Evolutionary conservation across 1,140 invertebrate species (phyloP).

Genomic region (Zaprionus taronus): DNA sequence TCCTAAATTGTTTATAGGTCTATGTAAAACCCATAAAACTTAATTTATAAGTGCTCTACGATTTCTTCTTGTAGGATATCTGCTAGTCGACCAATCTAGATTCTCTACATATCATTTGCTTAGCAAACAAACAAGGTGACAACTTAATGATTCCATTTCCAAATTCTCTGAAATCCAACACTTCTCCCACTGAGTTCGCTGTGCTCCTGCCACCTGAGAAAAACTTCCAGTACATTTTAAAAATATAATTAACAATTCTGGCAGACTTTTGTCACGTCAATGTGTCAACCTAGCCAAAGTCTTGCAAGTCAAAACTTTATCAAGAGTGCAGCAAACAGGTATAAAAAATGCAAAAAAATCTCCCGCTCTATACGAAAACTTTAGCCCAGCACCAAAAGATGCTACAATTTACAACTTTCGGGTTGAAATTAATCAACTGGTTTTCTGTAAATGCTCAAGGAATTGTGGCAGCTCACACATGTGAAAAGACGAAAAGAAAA

Average conservation of each 20-base stretch:
- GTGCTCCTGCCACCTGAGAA: not conserved
- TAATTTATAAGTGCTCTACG: too few species aligned
- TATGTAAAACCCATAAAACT: too few species aligned
- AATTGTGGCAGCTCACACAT: slow-evolving; percentile 29
- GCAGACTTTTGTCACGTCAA: slow-evolving; percentile 1
- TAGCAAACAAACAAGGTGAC: too few species aligned
- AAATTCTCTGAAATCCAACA: too few species aligned
- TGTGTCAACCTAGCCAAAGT: not conserved
- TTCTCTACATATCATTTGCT: not conserved
- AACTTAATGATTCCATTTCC: too few species aligned
- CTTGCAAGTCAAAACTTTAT: slow-evolving; percentile 4
- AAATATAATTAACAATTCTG: slow-evolving; percentile 2
- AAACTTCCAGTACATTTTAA: not conserved
- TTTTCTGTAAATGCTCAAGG: slow-evolving; percentile 33
- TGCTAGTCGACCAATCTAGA: not conserved
- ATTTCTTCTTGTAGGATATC: not conserved
- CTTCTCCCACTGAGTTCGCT: not conserved
- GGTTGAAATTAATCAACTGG: slow-evolving; percentile 57
- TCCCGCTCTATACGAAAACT: not conserved
- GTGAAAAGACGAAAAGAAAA: slow-evolving; percentile 28
- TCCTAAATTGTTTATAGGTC: too few species aligned
- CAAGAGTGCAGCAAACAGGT: not conserved
- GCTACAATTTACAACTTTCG: not conserved
- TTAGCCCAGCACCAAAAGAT: slow-evolving; percentile 1
- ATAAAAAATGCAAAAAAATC: slow-evolving; percentile 1